Evolutionary conservation across 2,888 invertebrate species (phyloP), one percentile per base, ranked within the genome.

Genomic region (Eristalis arbustorum): DNA sequence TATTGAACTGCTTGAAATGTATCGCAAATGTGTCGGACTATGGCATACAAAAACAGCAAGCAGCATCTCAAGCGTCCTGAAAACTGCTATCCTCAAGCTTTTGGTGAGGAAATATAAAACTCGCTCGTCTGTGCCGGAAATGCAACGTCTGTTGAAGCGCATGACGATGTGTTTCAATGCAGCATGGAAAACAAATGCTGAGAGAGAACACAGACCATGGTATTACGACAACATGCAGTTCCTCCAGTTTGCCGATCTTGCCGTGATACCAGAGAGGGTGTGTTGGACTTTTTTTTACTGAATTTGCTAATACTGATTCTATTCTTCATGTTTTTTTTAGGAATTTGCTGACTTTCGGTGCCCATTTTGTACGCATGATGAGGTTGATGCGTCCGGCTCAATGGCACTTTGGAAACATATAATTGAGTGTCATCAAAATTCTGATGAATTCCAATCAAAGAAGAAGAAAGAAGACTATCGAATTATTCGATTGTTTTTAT

Each of bases 1-100:
- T 10, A 23, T 42, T 34, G 34, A 76, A 61, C 11, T 76, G 5
- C 13, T 76, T 4, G 62, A 56, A 40, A 62, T 49, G 49, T 76
- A 68, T 49, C 67, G 68, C 3, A 67, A 76, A 56, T 76, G 61
- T 40, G n/a, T 76, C 23, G 62, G 67, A 0, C 14, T 76, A 8
- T 76, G 76, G 76, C 68, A 76, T 18, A 62, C 2, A 3, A 61
- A 49, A 68, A 68, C 76, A 2, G 61, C 42, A 1, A 10, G 22
- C 1, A 23, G 14, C 13, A 68, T 42, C 10, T 25, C 76, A 25
- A 2, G 31, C 10, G 14, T 14, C 13, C 28, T 68, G 6, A 68
- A 62, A n/a, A n/a, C 23, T n/a, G 49, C 22, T 11, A 13, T 25
- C 2, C 22, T 62, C 11, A 40, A 23, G 31, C 34, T 61, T 49